phyloP scores from a whole-genome alignment of 92 coral and sea anemone genomes.

The Zoanthus solanderi region DNA sequence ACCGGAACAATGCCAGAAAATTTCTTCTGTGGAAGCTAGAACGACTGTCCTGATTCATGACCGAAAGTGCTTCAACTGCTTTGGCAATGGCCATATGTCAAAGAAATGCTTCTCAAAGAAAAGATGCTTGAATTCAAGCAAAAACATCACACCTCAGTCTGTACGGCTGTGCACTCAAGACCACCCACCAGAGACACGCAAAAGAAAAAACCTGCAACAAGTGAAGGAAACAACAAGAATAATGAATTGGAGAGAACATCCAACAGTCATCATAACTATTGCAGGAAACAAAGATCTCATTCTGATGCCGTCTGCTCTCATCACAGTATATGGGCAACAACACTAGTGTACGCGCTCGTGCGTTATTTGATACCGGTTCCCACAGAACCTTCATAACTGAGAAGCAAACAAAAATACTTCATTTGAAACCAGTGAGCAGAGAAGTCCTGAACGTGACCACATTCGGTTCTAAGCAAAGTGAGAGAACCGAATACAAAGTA shows the following conservation, averaged over 20 bases:
- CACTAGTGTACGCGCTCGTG: slow-evolving; percentile 20
- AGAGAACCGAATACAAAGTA: too few species aligned
- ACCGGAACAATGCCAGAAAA: slow-evolving; percentile 51
- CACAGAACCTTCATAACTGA: neutral
- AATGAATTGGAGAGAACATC: too few species aligned
- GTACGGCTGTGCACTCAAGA: too few species aligned
- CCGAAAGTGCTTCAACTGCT: slow-evolving; percentile 62
- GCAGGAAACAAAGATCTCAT: neutral
- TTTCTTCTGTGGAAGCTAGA: slow-evolving; percentile 28
- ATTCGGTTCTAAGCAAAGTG: too few species aligned
- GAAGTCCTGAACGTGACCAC: too few species aligned
- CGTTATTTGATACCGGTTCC: neutral
- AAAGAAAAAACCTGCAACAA: neutral
- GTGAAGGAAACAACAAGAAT: neutral
- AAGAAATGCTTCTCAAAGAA: slow-evolving; percentile 54
- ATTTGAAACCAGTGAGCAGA: too few species aligned
- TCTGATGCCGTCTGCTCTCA: neutral
- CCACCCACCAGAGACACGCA: neutral
- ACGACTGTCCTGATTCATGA: slow-evolving; percentile 45
- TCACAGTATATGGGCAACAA: slow-evolving; percentile 15
- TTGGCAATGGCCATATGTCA: slow-evolving; percentile 44
- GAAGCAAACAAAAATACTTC: too few species aligned
- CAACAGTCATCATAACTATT: too few species aligned
- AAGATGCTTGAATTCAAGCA: slow-evolving; percentile 57
- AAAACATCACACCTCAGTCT: neutral